Conservation (phyloP, 2,888 invertebrate genomes). For the Acronicta psi region DNA sequence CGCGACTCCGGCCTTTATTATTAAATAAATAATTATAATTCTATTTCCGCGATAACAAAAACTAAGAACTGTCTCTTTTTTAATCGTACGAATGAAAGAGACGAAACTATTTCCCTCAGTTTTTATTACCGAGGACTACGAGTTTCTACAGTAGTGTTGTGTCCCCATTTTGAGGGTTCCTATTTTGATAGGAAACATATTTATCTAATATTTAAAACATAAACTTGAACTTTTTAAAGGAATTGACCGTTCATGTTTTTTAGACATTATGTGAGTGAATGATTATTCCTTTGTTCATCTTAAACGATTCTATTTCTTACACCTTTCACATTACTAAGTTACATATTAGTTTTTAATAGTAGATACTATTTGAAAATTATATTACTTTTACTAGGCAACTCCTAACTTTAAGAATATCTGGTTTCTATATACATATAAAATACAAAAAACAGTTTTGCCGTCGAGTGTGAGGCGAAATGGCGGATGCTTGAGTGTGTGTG, state of each 20-base stretch:
- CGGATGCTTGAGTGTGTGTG: constrained; percentile 28
- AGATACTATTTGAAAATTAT: too few species aligned
- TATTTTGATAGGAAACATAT: constrained; percentile 48
- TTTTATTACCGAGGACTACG: constrained; percentile 26
- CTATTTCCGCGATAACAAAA: constrained; percentile 30
- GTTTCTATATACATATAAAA: constrained; percentile 20
- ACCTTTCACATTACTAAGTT: too few species aligned
- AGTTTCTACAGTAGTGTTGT: constrained; percentile 38
- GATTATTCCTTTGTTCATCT: constrained; percentile 9
- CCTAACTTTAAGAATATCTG: constrained; percentile 26
- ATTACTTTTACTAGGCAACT: constrained; percentile 12
- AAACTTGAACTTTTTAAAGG: constrained; percentile 30
- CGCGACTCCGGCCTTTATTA: constrained; percentile 45
- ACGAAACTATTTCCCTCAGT: constrained; percentile 28
- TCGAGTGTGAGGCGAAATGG: constrained; percentile 21
- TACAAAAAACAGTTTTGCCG: constrained; percentile 12
- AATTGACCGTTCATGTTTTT: constrained; percentile 40
- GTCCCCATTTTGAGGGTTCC: constrained; percentile 47
- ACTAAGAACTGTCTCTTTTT: constrained; percentile 29
- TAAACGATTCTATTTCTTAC: constrained; percentile 25
- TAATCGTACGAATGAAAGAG: constrained; percentile 20
- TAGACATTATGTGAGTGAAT: constrained; percentile 9
- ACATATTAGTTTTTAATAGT: too few species aligned
- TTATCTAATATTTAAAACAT: constrained; percentile 40
- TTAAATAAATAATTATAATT: constrained; percentile 45